phyloP scores from a whole-genome alignment of 2,113 vertebrate species.

The Lethenteron camtschaticum region DNA sequence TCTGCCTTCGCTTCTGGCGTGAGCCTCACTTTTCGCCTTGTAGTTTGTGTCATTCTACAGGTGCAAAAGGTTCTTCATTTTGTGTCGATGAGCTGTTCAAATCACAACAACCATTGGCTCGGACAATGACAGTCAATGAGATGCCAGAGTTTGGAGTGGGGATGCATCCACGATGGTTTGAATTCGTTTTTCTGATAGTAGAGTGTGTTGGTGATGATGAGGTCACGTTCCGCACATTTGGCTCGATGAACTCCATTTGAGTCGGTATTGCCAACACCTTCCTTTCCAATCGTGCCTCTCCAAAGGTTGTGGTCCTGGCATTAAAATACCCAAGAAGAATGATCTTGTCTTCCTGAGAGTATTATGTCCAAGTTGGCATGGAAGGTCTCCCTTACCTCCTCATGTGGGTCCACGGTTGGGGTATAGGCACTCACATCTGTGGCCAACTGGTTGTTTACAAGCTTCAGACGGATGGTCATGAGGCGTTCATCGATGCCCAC shows the following conservation, averaged over 20 bases:
- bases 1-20: not conserved
- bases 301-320: not conserved
- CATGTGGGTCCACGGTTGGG: not conserved
- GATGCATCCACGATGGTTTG: not conserved
- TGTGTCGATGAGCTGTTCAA: not conserved
- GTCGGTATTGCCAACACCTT: not conserved
- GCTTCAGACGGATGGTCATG: not conserved
- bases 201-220: constrained; percentile 1
- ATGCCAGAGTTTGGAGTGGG: too few relatives aligned
- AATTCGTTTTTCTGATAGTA: not conserved
- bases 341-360: not conserved
- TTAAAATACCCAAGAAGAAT: constrained; percentile 3
- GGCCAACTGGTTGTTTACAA: not conserved
- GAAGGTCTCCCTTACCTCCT: not conserved
- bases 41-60: not conserved
- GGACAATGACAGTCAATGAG: too few relatives aligned
- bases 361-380: not conserved
- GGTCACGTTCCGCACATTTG: not conserved
- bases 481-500: not conserved
- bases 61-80: not conserved
- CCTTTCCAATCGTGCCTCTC: not conserved
- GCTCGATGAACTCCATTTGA: not conserved
- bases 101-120: too few relatives aligned
- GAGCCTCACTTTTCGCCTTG: not conserved
- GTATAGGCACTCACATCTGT: not conserved